Conservation (phyloP, 92 coral and sea anemone genomes). For the Actinostola sp. region DNA sequence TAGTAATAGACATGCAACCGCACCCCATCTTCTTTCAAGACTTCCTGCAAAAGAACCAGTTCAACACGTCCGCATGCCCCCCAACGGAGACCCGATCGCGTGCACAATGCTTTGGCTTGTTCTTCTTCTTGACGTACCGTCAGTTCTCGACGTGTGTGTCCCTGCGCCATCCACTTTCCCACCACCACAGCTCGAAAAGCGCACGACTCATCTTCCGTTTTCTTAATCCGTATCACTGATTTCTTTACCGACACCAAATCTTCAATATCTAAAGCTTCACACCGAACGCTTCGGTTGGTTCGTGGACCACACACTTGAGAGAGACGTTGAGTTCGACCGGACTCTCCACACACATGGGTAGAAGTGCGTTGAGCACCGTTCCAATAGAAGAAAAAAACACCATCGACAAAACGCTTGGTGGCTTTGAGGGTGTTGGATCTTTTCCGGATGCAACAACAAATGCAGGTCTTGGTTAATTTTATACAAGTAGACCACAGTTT, state of each 20-base stretch:
- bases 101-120: not conserved
- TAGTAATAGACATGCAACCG: constrained; percentile 15
- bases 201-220: not conserved
- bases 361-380: too few relatives aligned
- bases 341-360: too few relatives aligned
- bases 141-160: not conserved
- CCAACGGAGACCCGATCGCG: not conserved
- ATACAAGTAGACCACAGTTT: too few relatives aligned
- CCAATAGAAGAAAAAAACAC: too few relatives aligned
- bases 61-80: not conserved
- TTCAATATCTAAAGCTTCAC: not conserved
- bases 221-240: not conserved
- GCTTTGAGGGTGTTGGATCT: too few relatives aligned
- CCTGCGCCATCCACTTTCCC: not conserved
- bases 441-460: too few relatives aligned
- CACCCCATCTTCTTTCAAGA: constrained; percentile 5
- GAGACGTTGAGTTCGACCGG: not conserved
- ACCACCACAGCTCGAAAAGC: not conserved
- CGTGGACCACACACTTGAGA: not conserved
- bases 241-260: constrained; percentile 2
- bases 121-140: not conserved
- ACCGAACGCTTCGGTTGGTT: not conserved
- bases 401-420: too few relatives aligned
- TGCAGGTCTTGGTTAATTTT: too few relatives aligned
- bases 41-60: not conserved